Base-by-base conservation (phyloP, 2,888 invertebrate genomes). In the Polydesmus complanatus region DNA sequence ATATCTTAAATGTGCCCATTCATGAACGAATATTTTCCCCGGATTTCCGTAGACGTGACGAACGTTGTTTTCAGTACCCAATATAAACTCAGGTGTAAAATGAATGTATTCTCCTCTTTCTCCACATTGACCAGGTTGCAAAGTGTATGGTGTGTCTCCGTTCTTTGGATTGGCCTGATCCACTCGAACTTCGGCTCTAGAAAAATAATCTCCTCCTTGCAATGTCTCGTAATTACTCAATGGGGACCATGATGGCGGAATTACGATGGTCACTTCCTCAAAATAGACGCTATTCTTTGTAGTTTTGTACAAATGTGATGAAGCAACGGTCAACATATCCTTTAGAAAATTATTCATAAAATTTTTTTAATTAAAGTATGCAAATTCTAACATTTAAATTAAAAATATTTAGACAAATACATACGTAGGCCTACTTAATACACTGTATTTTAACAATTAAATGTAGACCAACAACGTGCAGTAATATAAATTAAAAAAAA, bases 201-300 rank as follows among this genome's bases (percentile, higher is more conserved):
- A 23, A 47, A 61, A 61, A 14, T 56, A 55, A 27, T 49, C 53
- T 19, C 61, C 59, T 18, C 60, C 60, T 27, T 25, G 21, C 14
- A 37, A 19, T 1, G n/a, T 23, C n/a, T 57, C 37, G 21, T n/a
- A 18, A 5, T 58, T 25, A 19, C 37, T 21, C 23, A 48, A 25
- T 3, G 63, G 61, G 21, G 67, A 59, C 73, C 73, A 73, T 3
- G 66, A 66, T 47, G 68, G 62, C 1, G 72, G 72, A 2, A 73
- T 63, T 1, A 71, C 65, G 26, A 73, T 68, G n/a, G 65, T 68
- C 11, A 72, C 68, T 50, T 70, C 67, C 49, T 69, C 66, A 61
- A 71, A 72, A 57, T 66, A 67, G 2, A 67, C 61, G 19, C 63
- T 49, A 2, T 64, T 56, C 18, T 68, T 65, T 5, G 73, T 70